These are phyloP conservation scores for Dicyrtoma fusca DNA, from an alignment of 2,888 invertebrate species.

Conservation along the genomic window DNA sequence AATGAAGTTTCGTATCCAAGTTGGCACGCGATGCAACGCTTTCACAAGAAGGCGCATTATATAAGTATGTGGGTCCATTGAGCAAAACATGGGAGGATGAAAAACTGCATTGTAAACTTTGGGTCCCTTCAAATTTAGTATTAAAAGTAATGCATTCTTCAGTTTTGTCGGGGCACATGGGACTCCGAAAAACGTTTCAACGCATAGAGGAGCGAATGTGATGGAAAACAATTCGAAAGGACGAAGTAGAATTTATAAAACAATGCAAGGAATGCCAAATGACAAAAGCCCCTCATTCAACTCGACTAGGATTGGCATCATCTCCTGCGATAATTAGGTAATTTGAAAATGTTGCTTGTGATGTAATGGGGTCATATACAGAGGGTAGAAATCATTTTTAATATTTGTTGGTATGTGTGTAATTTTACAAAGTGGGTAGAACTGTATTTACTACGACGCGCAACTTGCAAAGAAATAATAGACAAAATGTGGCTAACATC, in stretches of 20 bases:
- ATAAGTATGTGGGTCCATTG: conserved; percentile 29
- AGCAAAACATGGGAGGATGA: conserved; percentile 43
- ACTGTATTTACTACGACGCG: conserved; percentile 27
- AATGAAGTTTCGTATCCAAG: no score
- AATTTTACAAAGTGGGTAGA: conserved; percentile 29
- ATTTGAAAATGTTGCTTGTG: conserved; percentile 32
- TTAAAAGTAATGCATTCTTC: conserved; percentile 34
- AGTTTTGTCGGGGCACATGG: conserved; percentile 41
- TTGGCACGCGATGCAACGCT: not conserved
- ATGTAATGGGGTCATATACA: conserved; percentile 46
- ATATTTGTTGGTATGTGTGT: conserved; percentile 39
- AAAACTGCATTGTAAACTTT: conserved; percentile 34
- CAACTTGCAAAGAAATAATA: conserved; percentile 19
- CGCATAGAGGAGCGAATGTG: conserved; percentile 39
- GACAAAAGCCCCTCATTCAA: conserved; percentile 22
- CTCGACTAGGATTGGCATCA: not conserved
- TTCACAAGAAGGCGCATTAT: not conserved
- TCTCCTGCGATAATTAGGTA: conserved; percentile 15
- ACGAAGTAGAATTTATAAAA: conserved; percentile 33
- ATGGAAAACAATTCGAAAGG: conserved; percentile 39
- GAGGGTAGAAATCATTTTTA: conserved; percentile 23
- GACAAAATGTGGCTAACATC: conserved; percentile 32
- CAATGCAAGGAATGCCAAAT: conserved; percentile 40
- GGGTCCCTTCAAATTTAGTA: conserved; percentile 36
- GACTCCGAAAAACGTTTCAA: conserved; percentile 40